Evolutionary conservation across 2,113 vertebrate genomes (phyloP).

Genomic region (Actinemys pallida): DNA sequence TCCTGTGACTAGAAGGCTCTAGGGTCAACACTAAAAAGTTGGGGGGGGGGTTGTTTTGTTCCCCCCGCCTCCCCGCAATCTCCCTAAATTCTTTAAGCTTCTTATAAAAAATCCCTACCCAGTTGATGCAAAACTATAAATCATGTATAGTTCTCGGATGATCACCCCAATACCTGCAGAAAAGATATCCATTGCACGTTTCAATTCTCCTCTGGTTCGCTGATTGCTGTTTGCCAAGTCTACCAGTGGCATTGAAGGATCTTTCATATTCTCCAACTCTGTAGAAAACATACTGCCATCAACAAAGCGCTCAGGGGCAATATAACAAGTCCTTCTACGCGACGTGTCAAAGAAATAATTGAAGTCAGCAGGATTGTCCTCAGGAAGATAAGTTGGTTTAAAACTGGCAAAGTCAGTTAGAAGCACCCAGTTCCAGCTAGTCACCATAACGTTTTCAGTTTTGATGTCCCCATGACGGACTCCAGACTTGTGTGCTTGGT

Average conservation of each 20-base stretch:
- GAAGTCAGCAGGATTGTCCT: slow-evolving; percentile 98
- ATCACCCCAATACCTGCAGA: slow-evolving; percentile 89
- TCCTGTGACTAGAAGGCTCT: neutral
- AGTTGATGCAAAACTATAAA: neutral
- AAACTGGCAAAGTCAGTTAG: slow-evolving; percentile 98
- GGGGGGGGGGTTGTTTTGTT: neutral
- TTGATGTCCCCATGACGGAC: slow-evolving; percentile 98
- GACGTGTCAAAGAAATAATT: slow-evolving; percentile 99
- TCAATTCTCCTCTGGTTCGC: slow-evolving; percentile 92
- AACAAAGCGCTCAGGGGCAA: slow-evolving; percentile 95
- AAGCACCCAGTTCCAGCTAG: slow-evolving; percentile 99
- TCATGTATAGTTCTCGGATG: neutral
- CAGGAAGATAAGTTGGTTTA: slow-evolving; percentile 96
- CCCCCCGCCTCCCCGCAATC: neutral
- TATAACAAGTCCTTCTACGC: slow-evolving; percentile 93
- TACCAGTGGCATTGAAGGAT: slow-evolving; percentile 94
- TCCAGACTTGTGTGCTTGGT: slow-evolving; percentile 94
- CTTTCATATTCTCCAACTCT: slow-evolving; percentile 85
- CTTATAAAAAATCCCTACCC: neutral
- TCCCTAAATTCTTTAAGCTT: neutral
- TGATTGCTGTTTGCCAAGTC: slow-evolving; percentile 95
- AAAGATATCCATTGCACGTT: slow-evolving; percentile 97
- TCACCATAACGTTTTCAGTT: slow-evolving; percentile 98
- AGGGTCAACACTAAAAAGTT: neutral
- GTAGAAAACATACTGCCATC: slow-evolving; percentile 94